Percentiles rank a stretch among this genome's conserved stretches.
Conservation (phyloP, 2,113 vertebrate species). For the Ariopsis seemanni region DNA sequence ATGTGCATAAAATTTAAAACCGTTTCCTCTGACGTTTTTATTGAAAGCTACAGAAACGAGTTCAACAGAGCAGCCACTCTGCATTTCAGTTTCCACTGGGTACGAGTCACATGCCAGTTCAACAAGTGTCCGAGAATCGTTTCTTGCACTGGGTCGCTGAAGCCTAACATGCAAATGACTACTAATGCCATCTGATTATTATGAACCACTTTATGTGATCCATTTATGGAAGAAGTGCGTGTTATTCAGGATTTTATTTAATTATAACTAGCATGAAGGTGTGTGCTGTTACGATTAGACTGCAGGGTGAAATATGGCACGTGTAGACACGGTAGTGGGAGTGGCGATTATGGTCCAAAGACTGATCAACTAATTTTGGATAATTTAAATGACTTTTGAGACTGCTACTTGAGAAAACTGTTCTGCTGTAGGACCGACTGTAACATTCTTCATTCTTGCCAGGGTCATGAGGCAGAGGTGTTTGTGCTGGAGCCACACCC, state of each 20-base stretch:
- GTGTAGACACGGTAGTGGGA: too few relatives aligned
- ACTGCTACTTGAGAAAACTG: neutral
- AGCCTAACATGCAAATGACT: neutral
- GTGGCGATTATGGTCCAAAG: neutral
- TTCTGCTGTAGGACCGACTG: neutral
- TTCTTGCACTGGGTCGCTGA: neutral
- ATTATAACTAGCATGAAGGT: neutral
- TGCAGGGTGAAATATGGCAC: too few relatives aligned
- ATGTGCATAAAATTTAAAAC: too few relatives aligned
- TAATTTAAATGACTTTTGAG: neutral
- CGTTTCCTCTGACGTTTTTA: too few relatives aligned
- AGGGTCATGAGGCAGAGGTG: constrained; percentile 96
- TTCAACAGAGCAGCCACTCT: too few relatives aligned
- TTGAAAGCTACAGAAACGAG: too few relatives aligned
- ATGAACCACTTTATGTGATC: neutral
- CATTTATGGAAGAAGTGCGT: neutral
- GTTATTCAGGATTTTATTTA: too few relatives aligned
- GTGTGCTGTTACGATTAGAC: neutral
- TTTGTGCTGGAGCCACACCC: constrained; percentile 98
- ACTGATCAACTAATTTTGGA: neutral
- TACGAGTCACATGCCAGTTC: neutral
- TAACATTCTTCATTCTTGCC: constrained; percentile 40
- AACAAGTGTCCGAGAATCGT: neutral
- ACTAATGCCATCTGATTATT: neutral
- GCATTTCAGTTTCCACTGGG: neutral